A percentile compares a stretch with the other conserved stretches of the same genome.
Evolutionary conservation across 2,888 invertebrate species (phyloP).

Genomic region (Sphaerophoria rueppellii): DNA sequence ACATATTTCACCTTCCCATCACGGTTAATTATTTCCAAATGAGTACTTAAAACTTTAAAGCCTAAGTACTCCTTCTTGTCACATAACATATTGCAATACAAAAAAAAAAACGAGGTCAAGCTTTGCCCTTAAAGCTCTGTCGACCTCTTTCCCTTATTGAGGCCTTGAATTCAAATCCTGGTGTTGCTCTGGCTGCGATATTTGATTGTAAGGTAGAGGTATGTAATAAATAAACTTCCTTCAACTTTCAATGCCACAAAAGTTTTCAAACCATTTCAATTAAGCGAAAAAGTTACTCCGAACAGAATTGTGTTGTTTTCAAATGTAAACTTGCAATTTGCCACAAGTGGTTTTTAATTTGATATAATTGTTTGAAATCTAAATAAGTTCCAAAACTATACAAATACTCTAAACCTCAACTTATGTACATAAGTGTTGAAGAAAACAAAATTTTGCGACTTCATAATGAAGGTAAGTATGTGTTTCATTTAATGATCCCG

Average conservation of each 20-base stretch:
- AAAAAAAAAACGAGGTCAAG: no score
- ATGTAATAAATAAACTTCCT: no score
- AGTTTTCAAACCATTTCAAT: not conserved
- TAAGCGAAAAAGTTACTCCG: not conserved
- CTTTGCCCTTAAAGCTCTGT: no score
- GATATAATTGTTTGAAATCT: constrained; percentile 36
- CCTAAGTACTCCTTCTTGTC: no score
- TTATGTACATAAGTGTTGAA: not conserved
- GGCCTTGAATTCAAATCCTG: no score
- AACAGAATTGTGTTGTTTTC: not conserved
- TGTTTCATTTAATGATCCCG: constrained; percentile 38
- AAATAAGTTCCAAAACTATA: constrained; percentile 1
- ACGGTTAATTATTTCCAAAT: no score
- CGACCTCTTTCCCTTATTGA: no score
- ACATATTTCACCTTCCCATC: no score
- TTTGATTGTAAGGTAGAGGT: no score
- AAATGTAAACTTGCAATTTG: not conserved
- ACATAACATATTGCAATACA: no score
- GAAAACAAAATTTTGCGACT: not conserved
- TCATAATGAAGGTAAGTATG: not conserved
- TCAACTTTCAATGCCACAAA: not conserved
- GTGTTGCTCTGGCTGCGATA: no score
- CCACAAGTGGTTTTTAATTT: constrained; percentile 18
- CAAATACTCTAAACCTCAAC: not conserved
- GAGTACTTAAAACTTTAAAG: no score